phyloP scores from a whole-genome alignment of 2,113 vertebrate genomes.

The Oplegnathus fasciatus region DNA sequence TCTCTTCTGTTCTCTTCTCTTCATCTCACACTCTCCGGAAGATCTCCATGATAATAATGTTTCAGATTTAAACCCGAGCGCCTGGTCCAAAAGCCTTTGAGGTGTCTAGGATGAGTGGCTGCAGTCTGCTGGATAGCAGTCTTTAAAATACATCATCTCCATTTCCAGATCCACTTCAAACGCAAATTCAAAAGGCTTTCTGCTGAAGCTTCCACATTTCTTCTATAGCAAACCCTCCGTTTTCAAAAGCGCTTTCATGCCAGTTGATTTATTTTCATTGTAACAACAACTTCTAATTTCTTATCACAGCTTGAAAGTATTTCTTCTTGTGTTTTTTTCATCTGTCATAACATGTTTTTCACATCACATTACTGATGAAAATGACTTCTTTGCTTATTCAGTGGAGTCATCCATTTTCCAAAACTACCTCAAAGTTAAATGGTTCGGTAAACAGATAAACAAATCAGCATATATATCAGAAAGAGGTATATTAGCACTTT shows the following conservation, averaged over 20 bases:
- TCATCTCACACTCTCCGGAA: slow-evolving; percentile 4
- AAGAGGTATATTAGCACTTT: not conserved
- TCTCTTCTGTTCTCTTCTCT: not conserved
- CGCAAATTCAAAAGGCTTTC: slow-evolving; percentile 41
- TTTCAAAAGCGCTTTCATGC: slow-evolving; percentile 37
- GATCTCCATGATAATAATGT: slow-evolving; percentile 43
- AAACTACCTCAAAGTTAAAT: slow-evolving; percentile 30
- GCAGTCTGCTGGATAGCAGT: slow-evolving; percentile 5
- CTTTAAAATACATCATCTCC: slow-evolving; percentile 36
- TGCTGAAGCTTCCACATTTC: slow-evolving; percentile 12
- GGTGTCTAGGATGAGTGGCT: slow-evolving; percentile 47
- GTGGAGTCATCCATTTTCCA: slow-evolving; percentile 1
- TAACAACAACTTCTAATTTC: slow-evolving; percentile 42
- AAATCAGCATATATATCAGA: not conserved
- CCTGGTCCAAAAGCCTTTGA: slow-evolving; percentile 49
- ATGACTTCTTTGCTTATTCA: slow-evolving; percentile 18
- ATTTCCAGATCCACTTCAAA: slow-evolving; percentile 59
- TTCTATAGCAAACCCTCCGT: not conserved
- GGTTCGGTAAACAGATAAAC: slow-evolving; percentile 20
- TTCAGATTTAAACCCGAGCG: slow-evolving; percentile 32
- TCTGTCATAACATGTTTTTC: slow-evolving; percentile 32
- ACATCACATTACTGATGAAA: slow-evolving; percentile 28
- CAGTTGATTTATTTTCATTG: slow-evolving; percentile 35
- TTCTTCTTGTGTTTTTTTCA: slow-evolving; percentile 12
- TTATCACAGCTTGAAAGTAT: slow-evolving; percentile 25